Percentiles rank a stretch among this genome's conserved stretches.
Conservation (phyloP, 1,140 invertebrate species). For the Lamellibrachia luymesi region DNA sequence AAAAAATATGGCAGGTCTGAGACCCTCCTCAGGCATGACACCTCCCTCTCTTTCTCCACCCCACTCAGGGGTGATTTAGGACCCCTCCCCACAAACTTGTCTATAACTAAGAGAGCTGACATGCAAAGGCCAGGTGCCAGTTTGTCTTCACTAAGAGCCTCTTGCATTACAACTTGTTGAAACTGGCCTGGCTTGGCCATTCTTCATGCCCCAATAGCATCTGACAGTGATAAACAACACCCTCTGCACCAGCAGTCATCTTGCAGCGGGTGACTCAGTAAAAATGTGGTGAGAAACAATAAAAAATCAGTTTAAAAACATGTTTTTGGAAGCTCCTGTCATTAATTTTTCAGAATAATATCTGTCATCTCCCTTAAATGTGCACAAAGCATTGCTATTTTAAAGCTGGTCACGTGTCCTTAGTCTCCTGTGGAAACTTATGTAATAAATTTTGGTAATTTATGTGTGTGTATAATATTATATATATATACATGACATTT, state of each 20-base stretch:
- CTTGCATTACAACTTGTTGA: conserved; percentile 1
- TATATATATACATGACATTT: not conserved
- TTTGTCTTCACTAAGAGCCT: not conserved
- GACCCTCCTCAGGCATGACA: not conserved
- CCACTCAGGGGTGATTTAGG: conserved; percentile 3
- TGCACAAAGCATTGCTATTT: not conserved
- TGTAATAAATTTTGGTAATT: not conserved
- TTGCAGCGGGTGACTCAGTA: not conserved
- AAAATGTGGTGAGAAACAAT: not conserved
- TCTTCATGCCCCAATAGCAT: not conserved
- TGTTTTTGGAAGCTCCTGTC: not conserved
- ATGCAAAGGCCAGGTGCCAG: not conserved
- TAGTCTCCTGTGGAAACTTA: not conserved
- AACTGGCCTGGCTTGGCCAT: not conserved
- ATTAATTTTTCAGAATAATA: not conserved
- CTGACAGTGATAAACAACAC: not conserved
- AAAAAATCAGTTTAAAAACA: not conserved
- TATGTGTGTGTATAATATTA: too few species aligned
- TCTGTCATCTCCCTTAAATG: not conserved
- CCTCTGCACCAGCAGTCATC: not conserved
- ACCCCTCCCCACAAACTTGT: not conserved
- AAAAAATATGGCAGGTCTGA: too few species aligned
- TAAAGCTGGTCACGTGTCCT: not conserved
- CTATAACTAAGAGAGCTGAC: not conserved
- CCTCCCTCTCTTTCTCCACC: not conserved